These are phyloP conservation scores for Diprion similis DNA, from an alignment of 1,140 invertebrate genomes.

Conservation along the genomic window DNA sequence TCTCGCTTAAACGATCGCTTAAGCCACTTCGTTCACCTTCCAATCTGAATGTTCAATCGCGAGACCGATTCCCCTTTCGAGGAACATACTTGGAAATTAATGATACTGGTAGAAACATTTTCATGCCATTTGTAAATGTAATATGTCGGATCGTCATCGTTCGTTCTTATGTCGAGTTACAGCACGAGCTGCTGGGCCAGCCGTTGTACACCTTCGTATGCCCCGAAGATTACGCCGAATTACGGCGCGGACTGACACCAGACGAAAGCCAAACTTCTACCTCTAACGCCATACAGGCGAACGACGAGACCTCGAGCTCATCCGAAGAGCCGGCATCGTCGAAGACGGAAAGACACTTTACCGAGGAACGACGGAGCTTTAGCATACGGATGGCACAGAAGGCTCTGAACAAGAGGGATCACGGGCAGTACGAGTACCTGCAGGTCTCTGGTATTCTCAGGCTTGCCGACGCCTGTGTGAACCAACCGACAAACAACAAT, in stretches of 20 bases:
- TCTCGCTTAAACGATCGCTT: too few relatives aligned
- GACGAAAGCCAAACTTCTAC: constrained; percentile 51
- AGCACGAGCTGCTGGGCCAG: constrained; percentile 87
- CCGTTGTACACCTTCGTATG: constrained; percentile 80
- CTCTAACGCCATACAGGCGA: constrained; percentile 41
- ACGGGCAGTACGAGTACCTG: constrained; percentile 65
- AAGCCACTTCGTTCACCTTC: too few relatives aligned
- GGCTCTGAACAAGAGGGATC: constrained; percentile 60
- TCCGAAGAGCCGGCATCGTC: constrained; percentile 49
- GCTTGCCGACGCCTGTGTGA: constrained; percentile 45
- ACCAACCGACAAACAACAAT: constrained; percentile 22
- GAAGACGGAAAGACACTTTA: constrained; percentile 42
- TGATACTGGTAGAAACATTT: too few relatives aligned
- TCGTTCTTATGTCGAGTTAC: constrained; percentile 42
- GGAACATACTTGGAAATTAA: too few relatives aligned
- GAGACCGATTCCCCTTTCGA: too few relatives aligned
- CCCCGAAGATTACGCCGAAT: constrained; percentile 75
- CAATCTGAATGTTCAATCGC: too few relatives aligned
- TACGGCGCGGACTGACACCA: constrained; percentile 72
- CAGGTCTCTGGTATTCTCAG: constrained; percentile 63
- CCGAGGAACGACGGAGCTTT: constrained; percentile 62
- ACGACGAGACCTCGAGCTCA: constrained; percentile 55
- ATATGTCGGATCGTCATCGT: too few relatives aligned
- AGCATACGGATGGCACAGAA: constrained; percentile 66
- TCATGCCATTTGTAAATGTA: too few relatives aligned